Evolutionary conservation across 2,113 vertebrate species (phyloP).

Genomic region (Cariama cristata): DNA sequence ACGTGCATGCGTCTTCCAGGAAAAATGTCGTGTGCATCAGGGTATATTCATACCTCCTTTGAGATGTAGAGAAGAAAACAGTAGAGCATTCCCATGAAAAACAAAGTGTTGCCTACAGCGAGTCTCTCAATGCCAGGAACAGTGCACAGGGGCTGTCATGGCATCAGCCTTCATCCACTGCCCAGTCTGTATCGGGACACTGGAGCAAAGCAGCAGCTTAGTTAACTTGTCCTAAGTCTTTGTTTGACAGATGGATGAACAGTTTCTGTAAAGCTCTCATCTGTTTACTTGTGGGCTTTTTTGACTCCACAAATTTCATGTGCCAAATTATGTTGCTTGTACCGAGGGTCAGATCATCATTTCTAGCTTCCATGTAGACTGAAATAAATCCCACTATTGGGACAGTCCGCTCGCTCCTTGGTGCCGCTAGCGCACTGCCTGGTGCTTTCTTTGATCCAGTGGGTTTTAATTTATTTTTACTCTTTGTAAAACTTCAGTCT

Average conservation of each 20-base stretch:
- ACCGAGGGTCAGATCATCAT: constrained; percentile 25
- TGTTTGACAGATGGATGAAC: background rate
- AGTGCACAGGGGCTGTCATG: background rate
- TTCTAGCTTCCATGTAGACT: constrained; percentile 33
- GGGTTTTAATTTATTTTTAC: constrained; percentile 73
- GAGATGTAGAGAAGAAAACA: background rate
- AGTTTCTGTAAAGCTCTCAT: constrained; percentile 22
- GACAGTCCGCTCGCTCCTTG: constrained; percentile 14
- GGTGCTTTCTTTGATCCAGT: constrained; percentile 58
- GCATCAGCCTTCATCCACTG: background rate
- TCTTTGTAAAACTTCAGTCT: constrained; percentile 55
- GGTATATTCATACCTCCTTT: background rate
- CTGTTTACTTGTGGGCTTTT: constrained; percentile 23
- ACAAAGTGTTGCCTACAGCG: background rate
- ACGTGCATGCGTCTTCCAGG: background rate
- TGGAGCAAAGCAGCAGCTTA: background rate
- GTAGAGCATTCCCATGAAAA: background rate
- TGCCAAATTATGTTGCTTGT: constrained; percentile 13
- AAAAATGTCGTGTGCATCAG: background rate
- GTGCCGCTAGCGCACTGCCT: constrained; percentile 7
- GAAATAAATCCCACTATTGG: constrained; percentile 49
- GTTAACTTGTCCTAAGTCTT: background rate
- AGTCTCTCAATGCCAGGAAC: background rate
- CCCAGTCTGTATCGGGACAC: background rate
- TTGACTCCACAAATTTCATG: constrained; percentile 40